A percentile compares a stretch with the other conserved stretches of the same genome.
Conservation (phyloP, 2,797 vertebrate genomes). For the Sebastes trivittatus region DNA sequence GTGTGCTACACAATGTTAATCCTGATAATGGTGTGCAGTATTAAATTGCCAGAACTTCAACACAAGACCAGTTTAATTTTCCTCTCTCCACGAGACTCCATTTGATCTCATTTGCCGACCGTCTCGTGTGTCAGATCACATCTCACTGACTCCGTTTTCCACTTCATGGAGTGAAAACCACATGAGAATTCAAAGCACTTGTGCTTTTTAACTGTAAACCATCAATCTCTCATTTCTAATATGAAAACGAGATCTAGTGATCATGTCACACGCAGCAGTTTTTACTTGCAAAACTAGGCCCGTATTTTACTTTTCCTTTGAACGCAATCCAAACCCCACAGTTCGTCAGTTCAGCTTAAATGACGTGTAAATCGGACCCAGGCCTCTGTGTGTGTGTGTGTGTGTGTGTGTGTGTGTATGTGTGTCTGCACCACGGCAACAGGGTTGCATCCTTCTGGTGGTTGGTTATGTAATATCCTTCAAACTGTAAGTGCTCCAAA, state of each 20-base stretch:
- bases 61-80: background rate
- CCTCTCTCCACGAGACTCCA: background rate
- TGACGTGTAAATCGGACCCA: slow-evolving; percentile 24
- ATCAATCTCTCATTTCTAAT: background rate
- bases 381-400: background rate
- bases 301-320: slow-evolving; percentile 20
- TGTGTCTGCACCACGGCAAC: slow-evolving; percentile 5
- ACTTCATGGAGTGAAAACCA: slow-evolving; percentile 16
- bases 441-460: slow-evolving; percentile 46
- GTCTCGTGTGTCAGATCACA: background rate
- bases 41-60: background rate
- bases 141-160: slow-evolving; percentile 10
- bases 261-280: background rate
- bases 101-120: background rate
- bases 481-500: slow-evolving; percentile 49
- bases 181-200: slow-evolving; percentile 9
- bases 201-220: slow-evolving; percentile 4
- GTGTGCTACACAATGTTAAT: background rate
- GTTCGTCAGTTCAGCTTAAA: slow-evolving; percentile 21
- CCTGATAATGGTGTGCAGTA: background rate
- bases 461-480: slow-evolving; percentile 60
- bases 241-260: background rate
- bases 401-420: background rate
- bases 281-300: background rate
- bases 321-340: slow-evolving; percentile 17